phyloP scores from a whole-genome alignment of 2,113 vertebrate species.

The Eulacestoma nigropectus region DNA sequence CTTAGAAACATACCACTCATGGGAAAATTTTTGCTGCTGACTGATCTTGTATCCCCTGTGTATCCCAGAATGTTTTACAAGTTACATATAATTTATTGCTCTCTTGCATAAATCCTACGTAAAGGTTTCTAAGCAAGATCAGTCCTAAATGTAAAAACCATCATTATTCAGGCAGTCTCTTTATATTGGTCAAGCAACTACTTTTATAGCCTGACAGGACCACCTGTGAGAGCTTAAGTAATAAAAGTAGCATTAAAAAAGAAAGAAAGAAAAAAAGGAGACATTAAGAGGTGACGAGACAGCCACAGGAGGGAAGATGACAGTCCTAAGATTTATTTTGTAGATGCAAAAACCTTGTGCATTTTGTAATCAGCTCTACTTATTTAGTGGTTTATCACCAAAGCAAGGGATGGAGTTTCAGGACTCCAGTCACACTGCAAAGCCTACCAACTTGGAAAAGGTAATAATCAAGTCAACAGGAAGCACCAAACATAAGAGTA shows the following conservation, averaged over 20 bases:
- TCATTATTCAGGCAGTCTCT: neutral
- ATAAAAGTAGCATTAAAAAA: neutral
- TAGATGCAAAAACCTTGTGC: neutral
- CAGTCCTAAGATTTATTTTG: neutral
- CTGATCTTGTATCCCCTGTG: neutral
- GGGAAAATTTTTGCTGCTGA: neutral
- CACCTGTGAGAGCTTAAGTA: conserved; percentile 10
- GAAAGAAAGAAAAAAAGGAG: neutral
- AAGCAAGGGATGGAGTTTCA: neutral
- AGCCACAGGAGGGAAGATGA: neutral
- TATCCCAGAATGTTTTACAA: conserved; percentile 35
- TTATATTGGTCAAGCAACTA: neutral
- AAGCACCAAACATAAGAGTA: neutral
- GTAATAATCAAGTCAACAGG: neutral
- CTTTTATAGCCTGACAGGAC: neutral
- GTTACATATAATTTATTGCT: conserved; percentile 28
- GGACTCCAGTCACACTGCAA: neutral
- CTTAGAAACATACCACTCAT: neutral
- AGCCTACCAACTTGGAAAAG: neutral
- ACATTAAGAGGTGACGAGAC: rapidly evolving
- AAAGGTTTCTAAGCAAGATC: neutral
- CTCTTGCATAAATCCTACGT: neutral
- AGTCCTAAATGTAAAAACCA: neutral
- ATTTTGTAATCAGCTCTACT: neutral
- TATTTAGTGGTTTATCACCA: neutral